Percentiles rank a stretch among this genome's conserved stretches.
phyloP scores from a whole-genome alignment of 2,113 vertebrate genomes.

The Chlorodrepanis virens region DNA sequence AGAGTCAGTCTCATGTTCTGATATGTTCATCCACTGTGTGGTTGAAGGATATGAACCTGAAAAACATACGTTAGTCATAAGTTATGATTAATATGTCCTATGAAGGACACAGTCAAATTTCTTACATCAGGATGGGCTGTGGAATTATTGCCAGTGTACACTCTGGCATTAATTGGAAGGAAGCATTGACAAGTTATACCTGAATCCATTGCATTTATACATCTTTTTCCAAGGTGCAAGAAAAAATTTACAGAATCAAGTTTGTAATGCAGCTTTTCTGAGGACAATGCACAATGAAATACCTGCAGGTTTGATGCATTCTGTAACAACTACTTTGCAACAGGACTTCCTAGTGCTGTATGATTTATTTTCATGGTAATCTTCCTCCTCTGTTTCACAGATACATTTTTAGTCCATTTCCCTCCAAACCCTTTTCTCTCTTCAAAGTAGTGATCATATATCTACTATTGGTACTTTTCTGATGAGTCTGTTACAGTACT shows the following conservation, averaged over 20 bases:
- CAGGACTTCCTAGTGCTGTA: background rate
- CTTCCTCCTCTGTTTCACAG: background rate
- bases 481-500: background rate
- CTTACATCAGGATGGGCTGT: background rate
- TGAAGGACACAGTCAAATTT: background rate
- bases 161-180: too few species aligned
- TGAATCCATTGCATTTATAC: background rate
- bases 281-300: background rate
- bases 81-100: background rate
- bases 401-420: background rate
- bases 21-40: background rate
- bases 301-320: background rate
- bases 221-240: background rate
- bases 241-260: background rate
- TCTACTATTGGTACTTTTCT: background rate
- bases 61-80: background rate
- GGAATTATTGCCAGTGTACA: background rate
- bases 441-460: background rate
- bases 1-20: background rate
- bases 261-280: background rate
- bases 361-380: background rate
- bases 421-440: background rate
- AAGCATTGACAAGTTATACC: background rate
- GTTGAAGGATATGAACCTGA: background rate
- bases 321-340: background rate